A percentile compares a stretch with the other conserved stretches of the same genome.
Conservation (phyloP, 1,140 invertebrate genomes). For the Paralvinella palmiformis region DNA sequence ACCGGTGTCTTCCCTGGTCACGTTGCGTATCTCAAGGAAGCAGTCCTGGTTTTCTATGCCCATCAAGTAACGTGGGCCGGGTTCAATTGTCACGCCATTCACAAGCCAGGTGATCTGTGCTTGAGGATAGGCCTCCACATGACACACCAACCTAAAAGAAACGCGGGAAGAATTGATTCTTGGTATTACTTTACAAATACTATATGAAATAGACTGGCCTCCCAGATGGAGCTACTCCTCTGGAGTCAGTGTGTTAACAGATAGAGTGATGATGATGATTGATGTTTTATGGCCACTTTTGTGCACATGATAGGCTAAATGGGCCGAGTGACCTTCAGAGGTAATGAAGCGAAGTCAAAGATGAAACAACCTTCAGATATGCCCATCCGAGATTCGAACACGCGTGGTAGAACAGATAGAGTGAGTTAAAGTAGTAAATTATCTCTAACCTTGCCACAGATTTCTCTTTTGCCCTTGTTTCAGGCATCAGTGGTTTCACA, state of each 20-base stretch:
- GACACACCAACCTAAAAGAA: conserved; percentile 39
- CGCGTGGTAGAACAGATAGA: no score
- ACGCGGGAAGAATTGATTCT: background rate
- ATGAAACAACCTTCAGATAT: no score
- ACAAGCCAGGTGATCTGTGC: conserved; percentile 47
- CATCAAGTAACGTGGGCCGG: conserved; percentile 47
- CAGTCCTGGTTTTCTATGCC: conserved; percentile 40
- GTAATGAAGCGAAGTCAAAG: no score
- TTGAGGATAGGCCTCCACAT: conserved; percentile 40
- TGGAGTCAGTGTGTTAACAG: no score
- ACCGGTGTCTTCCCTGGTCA: conserved; percentile 88
- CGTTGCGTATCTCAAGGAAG: conserved; percentile 61
- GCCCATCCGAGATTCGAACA: no score
- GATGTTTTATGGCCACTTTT: no score
- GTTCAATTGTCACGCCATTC: conserved; percentile 46
- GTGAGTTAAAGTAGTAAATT: no score
- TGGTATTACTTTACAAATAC: background rate
- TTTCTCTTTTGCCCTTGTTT: conserved; percentile 40
- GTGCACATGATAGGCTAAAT: no score
- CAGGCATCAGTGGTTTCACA: conserved; percentile 36
- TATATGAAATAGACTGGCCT: no score
- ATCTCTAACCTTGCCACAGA: conserved; percentile 41
- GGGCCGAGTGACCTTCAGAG: no score
- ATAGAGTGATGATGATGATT: no score
- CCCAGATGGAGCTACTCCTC: no score